phyloP scores from a whole-genome alignment of 1,140 invertebrate species.

The Calephelis virginiensis region DNA sequence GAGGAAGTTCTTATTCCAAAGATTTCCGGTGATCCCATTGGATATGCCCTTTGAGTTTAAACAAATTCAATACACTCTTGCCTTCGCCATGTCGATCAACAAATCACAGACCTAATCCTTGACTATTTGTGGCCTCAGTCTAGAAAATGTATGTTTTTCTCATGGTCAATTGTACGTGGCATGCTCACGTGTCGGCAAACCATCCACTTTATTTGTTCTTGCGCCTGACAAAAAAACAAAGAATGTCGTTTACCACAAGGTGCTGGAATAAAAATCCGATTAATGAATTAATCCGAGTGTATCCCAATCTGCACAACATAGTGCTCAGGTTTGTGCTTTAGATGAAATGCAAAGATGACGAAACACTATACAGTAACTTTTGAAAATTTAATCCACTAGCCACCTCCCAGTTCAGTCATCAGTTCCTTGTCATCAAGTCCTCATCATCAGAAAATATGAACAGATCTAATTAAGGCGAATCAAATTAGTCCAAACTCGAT shows the following conservation, averaged over 20 bases:
- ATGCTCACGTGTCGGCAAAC: constrained; percentile 25
- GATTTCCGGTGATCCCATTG: constrained; percentile 19
- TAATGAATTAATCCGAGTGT: too few relatives aligned
- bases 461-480: too few relatives aligned
- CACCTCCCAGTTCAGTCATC: too few relatives aligned
- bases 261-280: too few relatives aligned
- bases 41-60: constrained; percentile 2
- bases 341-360: too few relatives aligned
- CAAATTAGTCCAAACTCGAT: too few relatives aligned
- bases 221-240: constrained; percentile 15
- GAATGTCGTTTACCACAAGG: background rate
- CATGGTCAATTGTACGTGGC: constrained; percentile 21
- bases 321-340: too few relatives aligned
- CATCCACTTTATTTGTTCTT: constrained; percentile 23
- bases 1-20: constrained; percentile 31
- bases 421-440: too few relatives aligned
- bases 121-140: constrained; percentile 22
- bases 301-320: too few relatives aligned
- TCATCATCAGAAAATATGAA: too few relatives aligned
- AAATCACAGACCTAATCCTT: constrained; percentile 27
- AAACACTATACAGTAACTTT: too few relatives aligned
- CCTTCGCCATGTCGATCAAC: constrained; percentile 27
- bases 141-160: constrained; percentile 18
- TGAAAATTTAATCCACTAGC: too few relatives aligned
- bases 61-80: constrained; percentile 25